Base-by-base conservation (phyloP, 2,888 invertebrate genomes). In the Allacma fusca region DNA sequence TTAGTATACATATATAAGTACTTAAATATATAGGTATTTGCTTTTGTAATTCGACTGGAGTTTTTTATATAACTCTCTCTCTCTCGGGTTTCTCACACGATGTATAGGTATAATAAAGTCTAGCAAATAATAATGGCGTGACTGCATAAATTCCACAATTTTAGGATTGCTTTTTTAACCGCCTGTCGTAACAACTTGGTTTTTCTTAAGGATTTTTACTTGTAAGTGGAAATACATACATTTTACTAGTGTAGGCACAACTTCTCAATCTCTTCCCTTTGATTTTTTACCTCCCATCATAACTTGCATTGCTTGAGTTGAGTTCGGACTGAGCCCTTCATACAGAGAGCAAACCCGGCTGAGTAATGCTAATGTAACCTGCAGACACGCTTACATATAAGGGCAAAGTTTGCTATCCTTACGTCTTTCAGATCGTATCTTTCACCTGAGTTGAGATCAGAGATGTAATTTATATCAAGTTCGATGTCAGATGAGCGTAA, bases 361-460 rank as follows among this genome's bases (percentile, higher is more conserved):
- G 50, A 50, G 50, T 50, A 50, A 50, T 50, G 50, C 50, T 50
- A 50, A 50, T 50, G 50, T 16, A 50, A 50, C 9, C 50, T 50
- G 50, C 9, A 50, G 50, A 50, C 50, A 50, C 9, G 50, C 50
- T 50, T 16, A 50, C 50, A 50, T 19, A 65, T 26, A 65, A 65
- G 65, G 65, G 19, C 26, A 65, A 28, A 13, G 12, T 70, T 44
- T 50, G 23, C 50, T 70, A 65, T 65, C 50, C 72, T 59, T 57
- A 23, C 26, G 40, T 28, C 67, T 67, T 68, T 70, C 73, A 73
- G 62, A 73, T 73, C 62, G 21, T 62, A 73, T 73, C 73, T 40
- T 73, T 59, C 73, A 62, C 73, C 62, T 73, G 62, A 73, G 73
- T 62, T 40, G 62, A 73, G 73, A 73, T 73, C 62, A 62, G 62